These are phyloP conservation scores for Pedionomus torquatus DNA, from an alignment of 2,113 vertebrate species.

Conservation along the genomic window DNA sequence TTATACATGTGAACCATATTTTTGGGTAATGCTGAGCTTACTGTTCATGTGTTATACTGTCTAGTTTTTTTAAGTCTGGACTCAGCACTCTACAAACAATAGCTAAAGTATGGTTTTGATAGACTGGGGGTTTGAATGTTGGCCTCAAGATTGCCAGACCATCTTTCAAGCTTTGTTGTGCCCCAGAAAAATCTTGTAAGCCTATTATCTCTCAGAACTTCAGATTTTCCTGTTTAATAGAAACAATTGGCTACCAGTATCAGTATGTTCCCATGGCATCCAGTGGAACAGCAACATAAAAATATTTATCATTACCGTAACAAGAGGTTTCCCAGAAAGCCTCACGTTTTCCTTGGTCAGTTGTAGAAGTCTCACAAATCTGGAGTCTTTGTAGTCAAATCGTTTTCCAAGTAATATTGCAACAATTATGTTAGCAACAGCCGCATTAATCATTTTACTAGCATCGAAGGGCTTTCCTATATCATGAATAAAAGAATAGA, in stretches of 20 bases:
- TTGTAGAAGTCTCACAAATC: constrained; percentile 48
- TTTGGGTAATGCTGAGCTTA: background rate
- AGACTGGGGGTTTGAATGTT: background rate
- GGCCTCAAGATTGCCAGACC: background rate
- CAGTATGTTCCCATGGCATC: background rate
- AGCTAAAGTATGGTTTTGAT: background rate
- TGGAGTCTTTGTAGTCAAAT: constrained; percentile 64
- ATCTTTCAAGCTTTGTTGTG: background rate
- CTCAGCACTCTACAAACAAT: background rate
- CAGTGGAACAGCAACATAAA: background rate
- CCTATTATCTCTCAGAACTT: background rate
- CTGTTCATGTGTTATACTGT: background rate
- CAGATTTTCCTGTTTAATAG: background rate
- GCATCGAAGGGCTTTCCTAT: constrained; percentile 60
- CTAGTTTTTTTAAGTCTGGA: background rate
- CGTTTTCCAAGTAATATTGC: constrained; percentile 68
- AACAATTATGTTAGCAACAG: constrained; percentile 70
- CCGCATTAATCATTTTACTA: constrained; percentile 34
- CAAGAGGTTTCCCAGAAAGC: constrained; percentile 43
- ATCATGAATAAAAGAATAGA: background rate
- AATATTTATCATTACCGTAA: background rate
- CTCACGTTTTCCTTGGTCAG: constrained; percentile 61
- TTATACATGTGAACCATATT: fast-evolving
- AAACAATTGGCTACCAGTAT: background rate
- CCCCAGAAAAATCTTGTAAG: background rate